Percentiles rank a stretch among this genome's conserved stretches.
Conservation (phyloP, 2,113 vertebrate species). For the Myotis davidii region DNA sequence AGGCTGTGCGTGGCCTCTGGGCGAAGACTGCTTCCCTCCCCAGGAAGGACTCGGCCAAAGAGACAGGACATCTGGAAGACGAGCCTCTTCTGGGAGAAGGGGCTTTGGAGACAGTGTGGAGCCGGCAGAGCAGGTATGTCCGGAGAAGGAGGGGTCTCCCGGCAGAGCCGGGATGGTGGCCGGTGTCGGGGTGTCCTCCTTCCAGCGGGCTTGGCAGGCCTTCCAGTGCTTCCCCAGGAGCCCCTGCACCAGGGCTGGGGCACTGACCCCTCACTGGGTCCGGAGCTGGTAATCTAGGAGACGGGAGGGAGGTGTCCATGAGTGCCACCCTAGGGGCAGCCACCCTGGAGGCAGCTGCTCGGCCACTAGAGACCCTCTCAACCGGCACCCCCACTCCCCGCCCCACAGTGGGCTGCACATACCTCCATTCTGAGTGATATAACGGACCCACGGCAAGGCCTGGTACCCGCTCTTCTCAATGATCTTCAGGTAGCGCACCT, state of each 20-base stretch:
- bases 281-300: constrained; percentile 89
- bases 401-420: not conserved
- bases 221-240: not conserved
- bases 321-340: too few relatives aligned
- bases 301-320: accelerated
- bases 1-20: not conserved
- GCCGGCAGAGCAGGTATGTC: not conserved
- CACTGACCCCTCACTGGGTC: constrained; percentile 84
- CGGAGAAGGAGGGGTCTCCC: not conserved
- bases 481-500: constrained; percentile 98
- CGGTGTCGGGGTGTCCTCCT: not conserved
- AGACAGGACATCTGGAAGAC: constrained; percentile 62
- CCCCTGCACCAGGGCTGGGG: not conserved
- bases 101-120: not conserved
- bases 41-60: not conserved
- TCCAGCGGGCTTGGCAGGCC: not conserved
- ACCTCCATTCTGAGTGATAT: constrained; percentile 99
- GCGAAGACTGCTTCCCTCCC: not conserved
- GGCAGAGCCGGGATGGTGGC: not conserved
- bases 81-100: constrained; percentile 67
- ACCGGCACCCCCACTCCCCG: not conserved
- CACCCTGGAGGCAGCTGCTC: accelerated
- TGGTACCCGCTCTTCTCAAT: constrained; percentile 98
- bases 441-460: constrained; percentile 94
- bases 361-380: not conserved